Evolutionary conservation across 2,797 vertebrate species (phyloP), one percentile per base, ranked within the genome.

Genomic region (Lepilemur septentrionalis): DNA sequence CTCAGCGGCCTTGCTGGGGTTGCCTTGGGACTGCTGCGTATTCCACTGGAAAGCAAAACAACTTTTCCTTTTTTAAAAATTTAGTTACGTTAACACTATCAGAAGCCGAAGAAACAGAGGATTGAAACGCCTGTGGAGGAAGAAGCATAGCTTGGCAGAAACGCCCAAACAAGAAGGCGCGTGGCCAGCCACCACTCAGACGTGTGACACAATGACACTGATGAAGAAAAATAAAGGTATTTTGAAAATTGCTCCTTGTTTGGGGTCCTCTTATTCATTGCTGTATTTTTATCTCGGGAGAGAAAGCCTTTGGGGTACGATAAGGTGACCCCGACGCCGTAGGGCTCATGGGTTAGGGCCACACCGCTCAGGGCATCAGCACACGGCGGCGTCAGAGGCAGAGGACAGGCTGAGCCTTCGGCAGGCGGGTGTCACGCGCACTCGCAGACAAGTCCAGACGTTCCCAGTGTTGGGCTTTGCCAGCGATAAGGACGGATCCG

Each of bases 321-420:
- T 46, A 18, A 67, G 2, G 4, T 52, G 14, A 2, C 76, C 10
- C 6, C 35, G 48, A n/a, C 7, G 10, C 55, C 3, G 15, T 3
- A 15, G 61, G 61, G 61, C 14, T 32, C 15, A 63, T 1, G 30
- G 38, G 38, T 38, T 38, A 38, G 38, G 38, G 30, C 32, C 61
- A 63, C 61, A 3, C 30, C 30, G 20, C n/a, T 81, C n/a, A 5
- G 11, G 6, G n/a, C 7, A 32, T 12, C 0, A 11, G 35, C 46
- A 38, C 38, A 12, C 2, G 32, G 20, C 1, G 7, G 30, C 5
- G 17, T 52, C 17, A 0, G 0, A 38, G 18, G 15, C 46, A 46
- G 69, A 23, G 30, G 9, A 18, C 43, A 28, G 55, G 70, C 61
- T n/a, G 15, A 6, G 3, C 30, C 15, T 12, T 18, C n/a, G 15